Base-by-base conservation (phyloP, 2,113 vertebrate genomes). In the Clarias gariepinus region DNA sequence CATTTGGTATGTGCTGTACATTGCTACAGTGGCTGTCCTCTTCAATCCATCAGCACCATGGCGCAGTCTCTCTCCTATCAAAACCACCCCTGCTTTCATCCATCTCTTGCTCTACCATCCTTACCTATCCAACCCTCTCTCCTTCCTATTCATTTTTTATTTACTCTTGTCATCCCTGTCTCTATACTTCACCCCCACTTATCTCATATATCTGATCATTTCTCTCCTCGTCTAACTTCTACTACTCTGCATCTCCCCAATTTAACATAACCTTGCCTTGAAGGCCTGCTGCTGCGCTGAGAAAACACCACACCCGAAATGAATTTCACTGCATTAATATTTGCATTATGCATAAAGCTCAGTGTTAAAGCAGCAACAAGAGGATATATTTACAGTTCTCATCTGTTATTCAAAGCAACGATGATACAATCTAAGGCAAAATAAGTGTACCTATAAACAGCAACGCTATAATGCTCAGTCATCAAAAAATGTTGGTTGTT, bases 21-120 rank as follows among this genome's bases (percentile, higher is more conserved):
- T 89, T 82, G 90, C 89, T 81, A 91, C 93, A 87, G 93, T 89
- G 92, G 92, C 94, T 93, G 92, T 95, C 94, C 90, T 89, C 89
- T 94, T 93, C 90, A 86, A 94, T 95, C 93, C 88, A 93, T 95
- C 94, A 94, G 86, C 81, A 23, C 89, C 21, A 86, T 87, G 88
- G 89, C 92, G 92, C 91, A 90, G 90, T 94, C 94, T 90, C 94
- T 90, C 91, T 87, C 89, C 90, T 80, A 94, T 95, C 91, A 94
- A 93, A 85, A 90, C 57, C 68, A 55, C 33, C 19, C 41, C 53
- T 58, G 2, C 52, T 47, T 61, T 52, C 36, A 23, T 85, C 85
- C 58, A 61, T 68, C 57, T 55, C 47, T 61, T 68, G 30, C 71
- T 36, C 79, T 47, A 30, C 12, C n/a, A 30, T 69, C 18, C 13